Evolutionary conservation across 2,888 invertebrate genomes (phyloP).

Genomic region (Abrostola triplasia): DNA sequence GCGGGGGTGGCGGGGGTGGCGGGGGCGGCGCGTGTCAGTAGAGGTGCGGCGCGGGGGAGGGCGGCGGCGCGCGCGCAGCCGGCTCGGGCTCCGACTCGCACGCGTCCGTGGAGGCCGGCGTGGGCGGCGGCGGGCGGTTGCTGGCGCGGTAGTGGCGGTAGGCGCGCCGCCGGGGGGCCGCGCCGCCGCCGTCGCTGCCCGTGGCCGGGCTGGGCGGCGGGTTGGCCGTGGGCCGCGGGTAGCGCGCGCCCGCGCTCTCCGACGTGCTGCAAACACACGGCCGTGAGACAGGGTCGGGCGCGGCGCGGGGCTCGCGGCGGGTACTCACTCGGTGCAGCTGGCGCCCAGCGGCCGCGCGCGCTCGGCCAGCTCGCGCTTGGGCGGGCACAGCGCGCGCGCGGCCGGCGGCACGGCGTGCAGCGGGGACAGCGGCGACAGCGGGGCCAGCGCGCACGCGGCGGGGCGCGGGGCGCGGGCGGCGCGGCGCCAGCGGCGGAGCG

Average conservation of each 20-base stretch:
- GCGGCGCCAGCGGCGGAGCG: slow-evolving; percentile 64
- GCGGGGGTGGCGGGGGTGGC: not conserved
- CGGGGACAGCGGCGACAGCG: slow-evolving; percentile 46
- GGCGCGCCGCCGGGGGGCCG: slow-evolving; percentile 91
- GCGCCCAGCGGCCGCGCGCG: slow-evolving; percentile 49
- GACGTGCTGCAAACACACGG: slow-evolving; percentile 82
- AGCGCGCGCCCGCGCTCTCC: slow-evolving; percentile 90
- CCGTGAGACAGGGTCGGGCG: not conserved
- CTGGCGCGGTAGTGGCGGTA: slow-evolving; percentile 93
- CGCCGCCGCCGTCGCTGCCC: slow-evolving; percentile 91
- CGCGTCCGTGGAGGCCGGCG: slow-evolving; percentile 97
- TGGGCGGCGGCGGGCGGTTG: slow-evolving; percentile 97
- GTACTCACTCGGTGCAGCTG: slow-evolving; percentile 76
- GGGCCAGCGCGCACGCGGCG: slow-evolving; percentile 50
- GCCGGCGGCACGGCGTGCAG: slow-evolving; percentile 35
- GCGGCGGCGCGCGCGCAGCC: slow-evolving; percentile 95
- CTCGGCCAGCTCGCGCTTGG: slow-evolving; percentile 47
- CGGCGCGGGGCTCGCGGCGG: not conserved
- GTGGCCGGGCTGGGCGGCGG: slow-evolving; percentile 97
- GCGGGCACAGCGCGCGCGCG: slow-evolving; percentile 28
- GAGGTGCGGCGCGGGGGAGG: slow-evolving; percentile 91
- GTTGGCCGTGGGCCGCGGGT: slow-evolving; percentile 95
- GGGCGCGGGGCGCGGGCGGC: slow-evolving; percentile 52
- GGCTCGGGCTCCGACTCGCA: slow-evolving; percentile 94
- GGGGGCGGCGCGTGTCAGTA: slow-evolving; percentile 48